Conservation (phyloP, 30 jellyfish, hydroid and myxozoan genomes). For the Cassiopea andromeda region DNA sequence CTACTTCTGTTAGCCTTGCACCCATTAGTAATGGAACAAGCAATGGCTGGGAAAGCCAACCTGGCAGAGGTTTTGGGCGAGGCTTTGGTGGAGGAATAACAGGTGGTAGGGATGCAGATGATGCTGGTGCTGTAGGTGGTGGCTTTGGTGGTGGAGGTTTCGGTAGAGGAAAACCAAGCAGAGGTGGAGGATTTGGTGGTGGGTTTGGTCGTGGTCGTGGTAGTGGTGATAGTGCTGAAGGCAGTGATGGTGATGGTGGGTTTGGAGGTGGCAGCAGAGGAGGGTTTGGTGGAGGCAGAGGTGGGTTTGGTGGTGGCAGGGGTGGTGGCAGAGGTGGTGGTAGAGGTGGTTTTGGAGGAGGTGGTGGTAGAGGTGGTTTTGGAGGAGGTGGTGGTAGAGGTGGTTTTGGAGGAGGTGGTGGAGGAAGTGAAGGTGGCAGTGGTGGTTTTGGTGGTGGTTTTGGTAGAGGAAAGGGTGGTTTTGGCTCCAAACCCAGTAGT, state of each 20-base stretch:
- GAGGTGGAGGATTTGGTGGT: conserved; percentile 69
- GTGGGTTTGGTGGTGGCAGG: conserved; percentile 69
- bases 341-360: conserved; percentile 79
- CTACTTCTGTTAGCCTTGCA: conserved; percentile 19
- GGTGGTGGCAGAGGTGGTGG: conserved; percentile 35
- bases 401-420: conserved; percentile 58
- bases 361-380: conserved; percentile 61
- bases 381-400: conserved; percentile 77
- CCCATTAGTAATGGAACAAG: conserved; percentile 41
- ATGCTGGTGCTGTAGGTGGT: conserved; percentile 33
- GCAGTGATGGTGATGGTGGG: conserved; percentile 72
- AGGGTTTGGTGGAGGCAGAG: conserved; percentile 54
- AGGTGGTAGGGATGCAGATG: conserved; percentile 32
- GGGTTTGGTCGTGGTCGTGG: conserved; percentile 52
- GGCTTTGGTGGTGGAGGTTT: conserved; percentile 77
- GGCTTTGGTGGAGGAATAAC: conserved; percentile 46
- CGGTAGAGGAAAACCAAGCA: conserved; percentile 63
- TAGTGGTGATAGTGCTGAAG: conserved; percentile 43
- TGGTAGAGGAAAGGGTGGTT: conserved; percentile 65
- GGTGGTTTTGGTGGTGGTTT: conserved; percentile 66
- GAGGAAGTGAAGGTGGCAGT: conserved; percentile 66
- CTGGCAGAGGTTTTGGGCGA: conserved; percentile 43
- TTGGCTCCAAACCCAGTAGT: conserved; percentile 28
- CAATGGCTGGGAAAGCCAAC: conserved; percentile 19
- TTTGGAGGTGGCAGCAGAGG: conserved; percentile 73